A percentile compares a stretch with the other conserved stretches of the same genome.
These are phyloP conservation scores for Boloria selene DNA, from an alignment of 2,888 invertebrate genomes.

Conservation along the genomic window DNA sequence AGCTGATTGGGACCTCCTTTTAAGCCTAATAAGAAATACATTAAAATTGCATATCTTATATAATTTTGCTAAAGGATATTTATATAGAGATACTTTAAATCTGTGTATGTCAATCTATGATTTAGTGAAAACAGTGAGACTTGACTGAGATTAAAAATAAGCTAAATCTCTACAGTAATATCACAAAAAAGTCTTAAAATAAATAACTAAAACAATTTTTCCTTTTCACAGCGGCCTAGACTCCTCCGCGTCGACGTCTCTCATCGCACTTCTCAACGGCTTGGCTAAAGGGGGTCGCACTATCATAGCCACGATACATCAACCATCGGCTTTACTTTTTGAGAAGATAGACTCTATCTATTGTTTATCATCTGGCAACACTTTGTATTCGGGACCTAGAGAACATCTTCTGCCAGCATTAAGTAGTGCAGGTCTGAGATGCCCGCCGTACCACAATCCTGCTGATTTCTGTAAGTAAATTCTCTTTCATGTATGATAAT, in stretches of 20 bases:
- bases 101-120: too few species aligned
- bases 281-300: slow-evolving; percentile 93
- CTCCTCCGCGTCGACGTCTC: slow-evolving; percentile 92
- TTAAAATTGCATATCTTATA: too few species aligned
- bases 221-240: slow-evolving; percentile 89
- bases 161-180: too few species aligned
- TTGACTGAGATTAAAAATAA: too few species aligned
- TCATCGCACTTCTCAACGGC: slow-evolving; percentile 89
- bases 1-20: too few species aligned
- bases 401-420: slow-evolving; percentile 89
- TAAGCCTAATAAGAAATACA: too few species aligned
- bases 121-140: too few species aligned
- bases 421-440: slow-evolving; percentile 87
- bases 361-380: slow-evolving; percentile 90
- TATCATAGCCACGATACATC: slow-evolving; percentile 96
- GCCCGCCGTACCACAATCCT: slow-evolving; percentile 97
- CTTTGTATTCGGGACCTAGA: slow-evolving; percentile 92
- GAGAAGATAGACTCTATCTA: slow-evolving; percentile 96
- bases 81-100: too few species aligned
- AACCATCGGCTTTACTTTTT: slow-evolving; percentile 95
- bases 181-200: slow-evolving; percentile 10
- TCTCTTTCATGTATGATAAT: not conserved
- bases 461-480: slow-evolving; percentile 94
- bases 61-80: too few species aligned
- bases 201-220: not conserved